These are phyloP conservation scores for Aphidius colemani DNA, from an alignment of 2,888 invertebrate species.

Conservation along the genomic window DNA sequence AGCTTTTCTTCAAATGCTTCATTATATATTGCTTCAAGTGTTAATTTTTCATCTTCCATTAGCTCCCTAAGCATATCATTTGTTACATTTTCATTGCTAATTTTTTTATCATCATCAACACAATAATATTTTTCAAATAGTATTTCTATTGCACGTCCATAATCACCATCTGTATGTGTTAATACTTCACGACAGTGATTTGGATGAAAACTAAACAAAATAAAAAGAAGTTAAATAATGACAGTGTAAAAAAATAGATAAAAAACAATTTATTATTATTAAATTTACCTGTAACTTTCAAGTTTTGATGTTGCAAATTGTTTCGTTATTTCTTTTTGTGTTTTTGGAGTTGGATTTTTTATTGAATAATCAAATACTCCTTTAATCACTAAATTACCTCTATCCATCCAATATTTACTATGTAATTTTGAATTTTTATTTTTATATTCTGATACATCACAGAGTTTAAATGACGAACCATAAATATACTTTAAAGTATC, in stretches of 20 bases:
- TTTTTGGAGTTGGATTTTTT: slow-evolving; percentile 63
- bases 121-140: slow-evolving; percentile 75
- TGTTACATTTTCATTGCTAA: slow-evolving; percentile 54
- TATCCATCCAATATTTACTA: slow-evolving; percentile 77
- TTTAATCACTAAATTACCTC: slow-evolving; percentile 76
- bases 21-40: slow-evolving; percentile 79
- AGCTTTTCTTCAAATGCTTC: slow-evolving; percentile 72
- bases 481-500: slow-evolving; percentile 76
- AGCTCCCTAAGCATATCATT: slow-evolving; percentile 67
- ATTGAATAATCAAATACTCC: slow-evolving; percentile 73
- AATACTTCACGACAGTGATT: slow-evolving; percentile 78
- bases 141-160: slow-evolving; percentile 74
- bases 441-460: slow-evolving; percentile 61
- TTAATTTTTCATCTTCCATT: slow-evolving; percentile 74
- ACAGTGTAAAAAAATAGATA: too few relatives aligned
- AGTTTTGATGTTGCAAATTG: slow-evolving; percentile 75
- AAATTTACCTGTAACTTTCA: slow-evolving; percentile 65
- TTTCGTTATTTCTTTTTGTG: slow-evolving; percentile 69
- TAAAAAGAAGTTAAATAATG: too few relatives aligned
- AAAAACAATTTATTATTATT: slow-evolving; percentile 43
- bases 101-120: slow-evolving; percentile 55
- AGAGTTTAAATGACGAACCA: slow-evolving; percentile 69
- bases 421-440: slow-evolving; percentile 73
- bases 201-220: slow-evolving; percentile 66
- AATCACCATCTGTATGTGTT: slow-evolving; percentile 68